These are phyloP conservation scores for Pseudorhombus dupliciocellatus DNA, from an alignment of 2,113 vertebrate genomes.

Conservation along the genomic window DNA sequence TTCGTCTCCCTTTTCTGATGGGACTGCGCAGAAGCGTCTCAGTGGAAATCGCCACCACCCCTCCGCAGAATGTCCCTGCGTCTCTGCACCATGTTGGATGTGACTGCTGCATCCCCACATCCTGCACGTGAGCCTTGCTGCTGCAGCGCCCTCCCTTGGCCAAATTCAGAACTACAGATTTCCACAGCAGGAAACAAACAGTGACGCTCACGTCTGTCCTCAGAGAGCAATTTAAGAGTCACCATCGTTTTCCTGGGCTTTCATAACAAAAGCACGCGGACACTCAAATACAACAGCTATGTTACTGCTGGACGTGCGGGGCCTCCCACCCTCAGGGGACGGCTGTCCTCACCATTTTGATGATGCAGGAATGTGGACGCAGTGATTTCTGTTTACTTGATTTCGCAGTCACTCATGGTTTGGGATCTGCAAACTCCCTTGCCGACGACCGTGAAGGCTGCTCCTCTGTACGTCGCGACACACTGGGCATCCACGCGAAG, in stretches of 20 bases:
- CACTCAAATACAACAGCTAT: background rate
- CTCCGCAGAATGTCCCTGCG: constrained; percentile 1
- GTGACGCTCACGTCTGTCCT: constrained; percentile 21
- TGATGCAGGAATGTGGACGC: background rate
- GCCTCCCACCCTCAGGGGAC: background rate
- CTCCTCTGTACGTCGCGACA: constrained; percentile 89
- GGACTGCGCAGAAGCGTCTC: constrained; percentile 3
- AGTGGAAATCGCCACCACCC: constrained; percentile 7
- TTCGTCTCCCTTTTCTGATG: background rate
- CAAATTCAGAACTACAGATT: constrained; percentile 15
- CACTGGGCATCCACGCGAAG: constrained; percentile 85
- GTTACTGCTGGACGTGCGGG: constrained; percentile 6
- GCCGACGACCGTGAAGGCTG: constrained; percentile 86
- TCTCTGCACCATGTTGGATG: background rate
- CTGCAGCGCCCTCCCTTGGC: constrained; percentile 21
- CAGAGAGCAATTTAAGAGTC: constrained; percentile 26
- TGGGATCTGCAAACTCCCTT: constrained; percentile 90
- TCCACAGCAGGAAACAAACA: background rate
- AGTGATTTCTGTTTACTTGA: constrained; percentile 81
- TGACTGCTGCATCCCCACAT: background rate
- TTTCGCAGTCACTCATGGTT: constrained; percentile 87
- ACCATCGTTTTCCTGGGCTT: background rate
- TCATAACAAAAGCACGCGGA: background rate
- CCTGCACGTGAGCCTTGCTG: background rate
- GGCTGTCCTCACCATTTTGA: background rate